These are phyloP conservation scores for Oncorhynchus gorbuscha DNA, from an alignment of 2,113 vertebrate species.

Conservation along the genomic window DNA sequence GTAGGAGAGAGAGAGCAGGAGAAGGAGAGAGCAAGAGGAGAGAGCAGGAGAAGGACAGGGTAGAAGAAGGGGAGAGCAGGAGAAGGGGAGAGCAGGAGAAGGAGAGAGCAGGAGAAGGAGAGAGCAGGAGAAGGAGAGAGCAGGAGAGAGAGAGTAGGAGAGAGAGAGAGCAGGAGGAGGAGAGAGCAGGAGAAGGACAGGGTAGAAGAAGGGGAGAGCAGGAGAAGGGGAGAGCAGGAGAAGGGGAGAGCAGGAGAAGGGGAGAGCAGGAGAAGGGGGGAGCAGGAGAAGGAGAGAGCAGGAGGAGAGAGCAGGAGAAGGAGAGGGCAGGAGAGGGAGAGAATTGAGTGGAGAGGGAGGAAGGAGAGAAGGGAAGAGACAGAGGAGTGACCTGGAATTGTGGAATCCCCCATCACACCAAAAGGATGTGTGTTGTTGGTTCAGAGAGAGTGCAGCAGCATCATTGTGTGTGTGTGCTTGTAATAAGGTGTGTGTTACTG, in stretches of 20 bases:
- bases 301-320: not conserved
- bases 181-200: too few relatives aligned
- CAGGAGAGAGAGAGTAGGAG: too few relatives aligned
- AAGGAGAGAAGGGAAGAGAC: too few relatives aligned
- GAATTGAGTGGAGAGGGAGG: too few relatives aligned
- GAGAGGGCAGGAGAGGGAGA: not conserved
- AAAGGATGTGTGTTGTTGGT: too few relatives aligned
- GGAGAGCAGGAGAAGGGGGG: not conserved
- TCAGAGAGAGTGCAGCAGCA: not conserved
- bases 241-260: not conserved
- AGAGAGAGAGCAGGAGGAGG: too few relatives aligned
- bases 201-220: too few relatives aligned
- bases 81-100: not conserved
- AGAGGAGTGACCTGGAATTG: too few relatives aligned
- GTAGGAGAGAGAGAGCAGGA: not conserved
- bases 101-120: not conserved
- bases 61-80: not conserved
- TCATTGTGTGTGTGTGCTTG: constrained; percentile 5
- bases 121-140: too few relatives aligned
- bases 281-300: not conserved
- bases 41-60: not conserved
- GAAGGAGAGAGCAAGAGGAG: too few relatives aligned
- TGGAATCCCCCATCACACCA: too few relatives aligned
- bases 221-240: not conserved
- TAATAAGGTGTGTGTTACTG: constrained; percentile 21